phyloP scores from a whole-genome alignment of 2,888 invertebrate genomes.

The Cataglyphis albicans region DNA sequence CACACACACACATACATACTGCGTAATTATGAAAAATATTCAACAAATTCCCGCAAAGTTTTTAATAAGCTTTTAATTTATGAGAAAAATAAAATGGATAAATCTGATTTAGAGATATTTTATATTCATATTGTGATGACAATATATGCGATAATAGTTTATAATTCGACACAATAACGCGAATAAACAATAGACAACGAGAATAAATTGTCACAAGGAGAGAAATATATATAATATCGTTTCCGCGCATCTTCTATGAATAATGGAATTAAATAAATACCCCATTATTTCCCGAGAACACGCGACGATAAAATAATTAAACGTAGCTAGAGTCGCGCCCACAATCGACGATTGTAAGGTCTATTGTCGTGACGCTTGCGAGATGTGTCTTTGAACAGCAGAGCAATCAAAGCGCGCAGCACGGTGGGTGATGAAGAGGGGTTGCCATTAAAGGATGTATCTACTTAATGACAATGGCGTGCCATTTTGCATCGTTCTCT shows the following conservation, averaged over 20 bases:
- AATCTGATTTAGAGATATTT: neutral
- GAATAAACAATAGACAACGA: neutral
- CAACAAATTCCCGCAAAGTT: neutral
- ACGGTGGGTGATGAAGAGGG: constrained; percentile 64
- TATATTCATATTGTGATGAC: neutral
- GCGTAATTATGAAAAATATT: neutral
- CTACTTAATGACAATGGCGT: constrained; percentile 76
- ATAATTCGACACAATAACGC: neutral
- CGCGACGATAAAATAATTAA: constrained; percentile 20
- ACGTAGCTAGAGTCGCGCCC: neutral
- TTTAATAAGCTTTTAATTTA: neutral
- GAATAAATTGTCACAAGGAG: neutral
- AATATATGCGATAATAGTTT: neutral
- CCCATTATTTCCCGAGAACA: neutral
- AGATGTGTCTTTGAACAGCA: constrained; percentile 55
- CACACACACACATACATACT: neutral
- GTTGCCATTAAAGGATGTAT: constrained; percentile 76
- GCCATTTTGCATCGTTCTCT: constrained; percentile 74
- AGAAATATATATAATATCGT: neutral
- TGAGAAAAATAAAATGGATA: neutral
- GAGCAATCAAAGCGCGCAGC: constrained; percentile 68
- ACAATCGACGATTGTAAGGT: neutral
- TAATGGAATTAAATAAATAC: constrained; percentile 5
- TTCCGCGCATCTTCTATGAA: neutral
- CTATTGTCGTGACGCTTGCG: constrained; percentile 11